A percentile compares a stretch with the other conserved stretches of the same genome.
Evolutionary conservation across 2,113 vertebrate genomes (phyloP).

Genomic region (Alligator mississippiensis): DNA sequence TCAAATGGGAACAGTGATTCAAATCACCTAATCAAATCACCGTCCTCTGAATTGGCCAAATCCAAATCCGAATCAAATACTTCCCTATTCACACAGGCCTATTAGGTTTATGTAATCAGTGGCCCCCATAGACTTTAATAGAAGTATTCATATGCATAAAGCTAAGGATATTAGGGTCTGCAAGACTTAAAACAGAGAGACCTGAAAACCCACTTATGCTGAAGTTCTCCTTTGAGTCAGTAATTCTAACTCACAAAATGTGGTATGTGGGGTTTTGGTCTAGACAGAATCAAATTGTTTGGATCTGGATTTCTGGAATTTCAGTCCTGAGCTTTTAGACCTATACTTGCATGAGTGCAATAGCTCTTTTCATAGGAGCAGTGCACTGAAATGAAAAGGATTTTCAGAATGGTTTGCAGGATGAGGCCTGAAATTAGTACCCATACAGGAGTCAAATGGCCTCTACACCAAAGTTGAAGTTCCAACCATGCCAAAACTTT

Average conservation of each 20-base stretch:
- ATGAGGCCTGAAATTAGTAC: not conserved
- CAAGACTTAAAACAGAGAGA: constrained; percentile 33
- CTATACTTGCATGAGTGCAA: not conserved
- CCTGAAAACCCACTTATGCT: constrained; percentile 10
- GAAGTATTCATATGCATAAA: rapidly evolving
- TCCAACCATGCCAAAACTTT: too few relatives aligned
- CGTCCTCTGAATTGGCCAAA: too few relatives aligned
- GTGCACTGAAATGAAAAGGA: not conserved
- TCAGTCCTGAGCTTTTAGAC: not conserved
- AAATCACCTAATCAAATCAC: too few relatives aligned
- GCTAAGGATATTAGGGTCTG: not conserved
- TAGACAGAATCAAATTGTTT: not conserved
- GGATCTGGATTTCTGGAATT: not conserved
- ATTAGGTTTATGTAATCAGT: constrained; percentile 31
- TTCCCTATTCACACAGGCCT: too few relatives aligned
- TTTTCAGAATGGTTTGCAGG: not conserved
- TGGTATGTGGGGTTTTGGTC: not conserved
- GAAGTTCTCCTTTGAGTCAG: not conserved
- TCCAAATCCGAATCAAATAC: too few relatives aligned
- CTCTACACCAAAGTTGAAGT: not conserved
- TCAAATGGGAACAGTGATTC: too few relatives aligned
- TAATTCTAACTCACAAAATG: not conserved
- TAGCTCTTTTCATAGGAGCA: not conserved
- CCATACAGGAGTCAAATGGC: not conserved
- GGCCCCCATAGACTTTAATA: not conserved